A percentile compares a stretch with the other conserved stretches of the same genome.
phyloP scores from a whole-genome alignment of 2,888 invertebrate genomes.

The Cordilura impudica region DNA sequence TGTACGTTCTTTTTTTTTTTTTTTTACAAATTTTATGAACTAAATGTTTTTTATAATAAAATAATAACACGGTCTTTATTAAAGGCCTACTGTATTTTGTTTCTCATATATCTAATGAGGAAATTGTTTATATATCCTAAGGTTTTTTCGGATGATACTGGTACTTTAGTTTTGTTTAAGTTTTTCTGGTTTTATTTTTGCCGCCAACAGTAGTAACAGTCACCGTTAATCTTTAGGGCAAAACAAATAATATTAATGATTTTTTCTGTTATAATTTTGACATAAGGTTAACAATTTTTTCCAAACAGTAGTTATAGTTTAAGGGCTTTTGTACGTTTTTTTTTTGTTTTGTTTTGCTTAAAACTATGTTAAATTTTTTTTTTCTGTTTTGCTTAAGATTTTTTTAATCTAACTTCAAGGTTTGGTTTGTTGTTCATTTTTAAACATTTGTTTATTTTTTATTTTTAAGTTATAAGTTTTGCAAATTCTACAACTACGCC shows the following conservation, averaged over 20 bases:
- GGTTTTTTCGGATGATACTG: neutral
- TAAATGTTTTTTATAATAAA: too few relatives aligned
- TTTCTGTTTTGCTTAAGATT: neutral
- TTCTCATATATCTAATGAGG: neutral
- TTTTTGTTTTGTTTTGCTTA: too few relatives aligned
- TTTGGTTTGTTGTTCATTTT: neutral
- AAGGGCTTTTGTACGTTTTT: constrained; percentile 7
- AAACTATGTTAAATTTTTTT: neutral
- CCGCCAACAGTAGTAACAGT: constrained; percentile 4
- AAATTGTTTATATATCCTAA: neutral
- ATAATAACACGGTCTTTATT: too few relatives aligned
- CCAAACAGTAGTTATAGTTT: constrained; percentile 35
- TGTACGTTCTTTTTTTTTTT: too few relatives aligned
- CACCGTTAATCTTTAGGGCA: constrained; percentile 15
- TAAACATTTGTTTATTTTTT: neutral
- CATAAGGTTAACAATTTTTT: neutral
- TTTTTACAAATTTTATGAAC: neutral
- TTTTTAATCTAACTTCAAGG: constrained; percentile 37
- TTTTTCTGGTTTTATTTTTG: neutral
- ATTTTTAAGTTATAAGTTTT: too few relatives aligned
- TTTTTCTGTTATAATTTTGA: constrained; percentile 1
- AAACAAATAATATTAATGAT: constrained; percentile 33
- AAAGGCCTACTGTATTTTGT: too few relatives aligned
- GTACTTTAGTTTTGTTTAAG: neutral
- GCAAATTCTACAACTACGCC: constrained; percentile 41